These are phyloP conservation scores for Episyrphus balteatus DNA, from an alignment of 1,140 invertebrate species.

Conservation along the genomic window DNA sequence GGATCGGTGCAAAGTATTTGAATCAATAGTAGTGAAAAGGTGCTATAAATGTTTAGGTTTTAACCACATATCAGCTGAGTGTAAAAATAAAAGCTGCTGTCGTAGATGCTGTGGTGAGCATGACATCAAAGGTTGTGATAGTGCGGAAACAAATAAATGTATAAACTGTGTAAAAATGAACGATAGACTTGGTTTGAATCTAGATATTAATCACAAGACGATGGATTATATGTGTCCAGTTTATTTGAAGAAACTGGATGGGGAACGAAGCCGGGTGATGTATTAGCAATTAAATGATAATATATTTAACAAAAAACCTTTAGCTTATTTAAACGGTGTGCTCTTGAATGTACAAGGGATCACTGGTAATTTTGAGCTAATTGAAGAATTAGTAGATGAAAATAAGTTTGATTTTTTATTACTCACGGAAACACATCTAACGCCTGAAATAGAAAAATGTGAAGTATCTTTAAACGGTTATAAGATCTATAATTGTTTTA, in stretches of 20 bases:
- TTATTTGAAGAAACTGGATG: neutral
- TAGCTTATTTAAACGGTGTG: neutral
- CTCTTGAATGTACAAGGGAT: constrained; percentile 5
- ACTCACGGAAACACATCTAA: constrained; percentile 6
- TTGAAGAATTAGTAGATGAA: constrained; percentile 2
- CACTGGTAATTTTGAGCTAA: constrained; percentile 2
- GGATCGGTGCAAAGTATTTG: neutral
- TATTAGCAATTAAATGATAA: neutral
- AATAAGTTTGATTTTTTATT: neutral
- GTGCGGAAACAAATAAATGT: neutral
- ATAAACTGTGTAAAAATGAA: constrained; percentile 5
- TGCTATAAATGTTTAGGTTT: constrained; percentile 1
- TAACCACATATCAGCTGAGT: neutral
- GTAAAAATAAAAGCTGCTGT: neutral
- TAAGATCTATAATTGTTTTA: constrained; percentile 1
- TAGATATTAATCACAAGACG: neutral
- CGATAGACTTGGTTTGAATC: neutral
- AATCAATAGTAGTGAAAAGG: neutral
- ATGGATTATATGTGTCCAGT: neutral
- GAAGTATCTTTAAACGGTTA: constrained; percentile 5
- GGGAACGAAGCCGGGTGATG: neutral
- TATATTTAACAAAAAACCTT: neutral
- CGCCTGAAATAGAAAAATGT: neutral
- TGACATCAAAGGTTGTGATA: constrained; percentile 2
- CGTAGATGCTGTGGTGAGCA: constrained; percentile 3